Conservation (phyloP, 2,797 vertebrate species). For the Nyctalus aviator region DNA sequence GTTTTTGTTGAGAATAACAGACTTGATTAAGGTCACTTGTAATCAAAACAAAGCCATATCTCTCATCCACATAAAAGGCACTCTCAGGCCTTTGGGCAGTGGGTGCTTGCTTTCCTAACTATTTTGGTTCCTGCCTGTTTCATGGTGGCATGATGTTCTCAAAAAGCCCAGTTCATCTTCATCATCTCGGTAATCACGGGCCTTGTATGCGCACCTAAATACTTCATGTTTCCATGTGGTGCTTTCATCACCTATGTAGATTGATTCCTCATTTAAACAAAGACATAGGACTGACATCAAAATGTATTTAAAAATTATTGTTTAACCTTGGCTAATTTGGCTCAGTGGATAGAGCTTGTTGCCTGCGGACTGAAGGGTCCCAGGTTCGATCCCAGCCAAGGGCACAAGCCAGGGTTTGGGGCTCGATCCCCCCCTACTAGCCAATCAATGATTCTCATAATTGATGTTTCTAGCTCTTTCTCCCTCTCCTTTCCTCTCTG, state of each 20-base stretch:
- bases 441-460: too few relatives aligned
- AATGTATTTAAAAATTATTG: constrained; percentile 49
- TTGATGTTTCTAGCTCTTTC: too few relatives aligned
- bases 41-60: not conserved
- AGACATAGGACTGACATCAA: constrained; percentile 42
- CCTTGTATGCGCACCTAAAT: not conserved
- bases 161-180: not conserved
- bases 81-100: not conserved
- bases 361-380: not conserved
- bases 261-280: constrained; percentile 11
- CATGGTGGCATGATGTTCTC: not conserved
- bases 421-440: too few relatives aligned
- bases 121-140: not conserved
- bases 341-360: not conserved
- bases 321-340: not conserved
- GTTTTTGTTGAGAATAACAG: not conserved
- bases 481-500: too few relatives aligned
- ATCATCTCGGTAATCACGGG: not conserved
- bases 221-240: not conserved
- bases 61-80: not conserved
- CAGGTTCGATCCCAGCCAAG: too few relatives aligned
- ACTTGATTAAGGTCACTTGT: constrained; percentile 30
- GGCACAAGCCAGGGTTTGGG: too few relatives aligned
- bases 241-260: not conserved
- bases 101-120: not conserved